phyloP scores from a whole-genome alignment of 2,113 vertebrate species.

The Larimichthys crocea region DNA sequence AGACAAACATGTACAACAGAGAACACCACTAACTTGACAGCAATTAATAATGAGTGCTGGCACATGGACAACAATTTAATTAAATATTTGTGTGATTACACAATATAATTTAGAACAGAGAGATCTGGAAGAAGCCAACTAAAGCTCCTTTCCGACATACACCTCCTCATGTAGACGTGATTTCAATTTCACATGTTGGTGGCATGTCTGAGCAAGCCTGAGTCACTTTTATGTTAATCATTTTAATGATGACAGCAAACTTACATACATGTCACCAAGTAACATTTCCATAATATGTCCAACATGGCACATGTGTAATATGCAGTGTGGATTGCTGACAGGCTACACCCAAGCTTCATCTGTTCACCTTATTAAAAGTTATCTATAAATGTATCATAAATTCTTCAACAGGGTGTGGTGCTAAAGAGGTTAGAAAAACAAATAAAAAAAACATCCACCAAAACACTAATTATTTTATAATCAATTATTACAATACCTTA shows the following conservation, averaged over 20 bases:
- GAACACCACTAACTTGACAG: slow-evolving; percentile 5
- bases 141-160: not conserved
- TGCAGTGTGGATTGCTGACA: not conserved
- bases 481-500: too few relatives aligned
- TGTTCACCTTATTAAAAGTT: not conserved
- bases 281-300: not conserved
- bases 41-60: slow-evolving; percentile 18
- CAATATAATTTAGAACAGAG: not conserved
- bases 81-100: slow-evolving; percentile 8
- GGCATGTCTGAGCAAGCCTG: not conserved
- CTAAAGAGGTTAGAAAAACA: too few relatives aligned
- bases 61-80: slow-evolving; percentile 6
- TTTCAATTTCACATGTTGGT: too few relatives aligned
- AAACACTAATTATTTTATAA: too few relatives aligned
- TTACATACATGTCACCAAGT: not conserved
- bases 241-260: not conserved
- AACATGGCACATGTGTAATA: not conserved
- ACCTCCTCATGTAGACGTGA: not conserved
- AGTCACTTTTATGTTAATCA: not conserved
- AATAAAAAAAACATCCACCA: too few relatives aligned
- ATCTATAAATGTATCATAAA: not conserved
- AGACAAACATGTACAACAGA: slow-evolving; percentile 2
- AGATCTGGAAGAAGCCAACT: not conserved
- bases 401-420: too few relatives aligned
- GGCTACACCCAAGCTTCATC: not conserved